These are phyloP conservation scores for Scomberomorus guttatus DNA, from an alignment of 2,797 vertebrate species.

Conservation along the genomic window DNA sequence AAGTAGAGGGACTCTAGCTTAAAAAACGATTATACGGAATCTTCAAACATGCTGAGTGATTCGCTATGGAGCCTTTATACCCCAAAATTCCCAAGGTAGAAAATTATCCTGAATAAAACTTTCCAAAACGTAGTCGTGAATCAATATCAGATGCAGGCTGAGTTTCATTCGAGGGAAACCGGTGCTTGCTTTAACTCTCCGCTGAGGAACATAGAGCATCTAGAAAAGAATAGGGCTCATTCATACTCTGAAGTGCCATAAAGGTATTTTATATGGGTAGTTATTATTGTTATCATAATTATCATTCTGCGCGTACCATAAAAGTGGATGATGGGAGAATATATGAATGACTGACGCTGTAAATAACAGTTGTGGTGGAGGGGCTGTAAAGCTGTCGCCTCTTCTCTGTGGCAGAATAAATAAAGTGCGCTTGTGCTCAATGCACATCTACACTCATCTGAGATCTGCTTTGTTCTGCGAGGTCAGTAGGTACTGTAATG, in stretches of 20 bases:
- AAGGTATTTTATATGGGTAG: slow-evolving; percentile 75
- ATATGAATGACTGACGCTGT: slow-evolving; percentile 69
- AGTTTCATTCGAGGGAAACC: slow-evolving; percentile 64
- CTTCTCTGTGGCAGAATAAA: slow-evolving; percentile 72
- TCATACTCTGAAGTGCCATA: slow-evolving; percentile 64
- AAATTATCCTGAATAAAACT: slow-evolving; percentile 74
- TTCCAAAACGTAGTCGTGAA: slow-evolving; percentile 68
- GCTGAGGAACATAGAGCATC: slow-evolving; percentile 56
- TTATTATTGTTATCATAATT: slow-evolving; percentile 82
- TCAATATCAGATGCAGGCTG: slow-evolving; percentile 73
- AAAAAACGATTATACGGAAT: slow-evolving; percentile 67
- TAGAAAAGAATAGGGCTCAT: slow-evolving; percentile 59
- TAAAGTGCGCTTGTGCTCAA: slow-evolving; percentile 63
- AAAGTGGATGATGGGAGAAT: slow-evolving; percentile 76
- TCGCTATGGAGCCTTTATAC: slow-evolving; percentile 68
- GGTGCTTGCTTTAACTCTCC: slow-evolving; percentile 50
- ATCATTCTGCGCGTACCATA: slow-evolving; percentile 73
- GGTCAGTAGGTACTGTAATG: slow-evolving; percentile 28
- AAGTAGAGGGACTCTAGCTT: slow-evolving; percentile 53
- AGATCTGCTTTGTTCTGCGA: slow-evolving; percentile 53
- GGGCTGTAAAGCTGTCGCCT: slow-evolving; percentile 75
- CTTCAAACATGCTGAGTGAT: slow-evolving; percentile 71
- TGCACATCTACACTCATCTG: slow-evolving; percentile 36
- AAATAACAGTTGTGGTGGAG: slow-evolving; percentile 70
- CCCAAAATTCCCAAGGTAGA: slow-evolving; percentile 66